Conservation (phyloP, 2,888 invertebrate genomes). For the Linnaemya tessellans region DNA sequence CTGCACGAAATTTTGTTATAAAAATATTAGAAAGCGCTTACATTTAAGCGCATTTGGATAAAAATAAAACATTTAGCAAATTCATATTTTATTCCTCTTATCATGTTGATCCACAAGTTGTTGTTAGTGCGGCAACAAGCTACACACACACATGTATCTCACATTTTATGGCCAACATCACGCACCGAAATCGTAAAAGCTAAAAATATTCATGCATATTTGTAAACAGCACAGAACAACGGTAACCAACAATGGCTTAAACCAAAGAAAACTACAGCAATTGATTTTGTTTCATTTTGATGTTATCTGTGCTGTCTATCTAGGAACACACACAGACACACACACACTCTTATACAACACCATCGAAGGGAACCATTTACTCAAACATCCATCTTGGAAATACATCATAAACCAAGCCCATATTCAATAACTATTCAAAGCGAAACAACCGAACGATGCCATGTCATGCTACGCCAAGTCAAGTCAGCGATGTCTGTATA, state of each 20-base stretch:
- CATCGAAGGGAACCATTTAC: not conserved
- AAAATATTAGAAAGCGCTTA: conserved; percentile 19
- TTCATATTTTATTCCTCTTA: conserved; percentile 18
- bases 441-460: conserved; percentile 23
- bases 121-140: conserved; percentile 41
- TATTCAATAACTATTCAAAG: conserved; percentile 66
- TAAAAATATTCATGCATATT: conserved; percentile 9
- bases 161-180: conserved; percentile 57
- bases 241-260: conserved; percentile 29
- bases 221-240: not conserved
- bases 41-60: conserved; percentile 19
- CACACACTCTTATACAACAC: conserved; percentile 1
- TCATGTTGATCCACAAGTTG: conserved; percentile 65
- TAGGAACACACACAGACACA: conserved; percentile 1
- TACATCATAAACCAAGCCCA: conserved; percentile 59
- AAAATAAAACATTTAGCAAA: conserved; percentile 37
- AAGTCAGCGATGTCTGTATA: conserved; percentile 33
- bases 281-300: conserved; percentile 65
- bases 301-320: conserved; percentile 53
- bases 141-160: conserved; percentile 1
- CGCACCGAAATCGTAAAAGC: conserved; percentile 54
- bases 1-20: not conserved
- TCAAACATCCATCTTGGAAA: conserved; percentile 17
- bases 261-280: conserved; percentile 55
- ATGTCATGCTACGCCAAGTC: conserved; percentile 10